A percentile compares a stretch with the other conserved stretches of the same genome.
Conservation (phyloP, 1,140 invertebrate species). For the Drosophila tropicalis region DNA sequence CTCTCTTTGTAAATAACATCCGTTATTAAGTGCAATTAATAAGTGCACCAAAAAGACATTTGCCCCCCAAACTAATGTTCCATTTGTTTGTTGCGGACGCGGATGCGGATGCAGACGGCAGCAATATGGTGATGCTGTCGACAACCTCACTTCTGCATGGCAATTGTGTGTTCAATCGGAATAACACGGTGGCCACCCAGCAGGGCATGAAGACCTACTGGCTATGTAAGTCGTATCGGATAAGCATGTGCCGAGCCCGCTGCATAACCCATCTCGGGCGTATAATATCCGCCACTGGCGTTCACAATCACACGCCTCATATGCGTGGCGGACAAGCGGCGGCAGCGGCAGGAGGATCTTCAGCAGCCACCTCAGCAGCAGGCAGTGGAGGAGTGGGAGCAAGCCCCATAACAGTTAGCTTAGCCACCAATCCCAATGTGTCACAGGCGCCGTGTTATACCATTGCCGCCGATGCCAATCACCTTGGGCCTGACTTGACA, state of each 20-base stretch:
- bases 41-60: slow-evolving; percentile 36
- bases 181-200: slow-evolving; percentile 83
- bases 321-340: slow-evolving; percentile 63
- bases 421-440: slow-evolving; percentile 50
- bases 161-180: slow-evolving; percentile 82
- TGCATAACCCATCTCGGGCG: slow-evolving; percentile 82
- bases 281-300: slow-evolving; percentile 81
- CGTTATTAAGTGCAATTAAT: slow-evolving; percentile 40
- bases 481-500: slow-evolving; percentile 48
- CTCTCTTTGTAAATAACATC: slow-evolving; percentile 65
- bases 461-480: slow-evolving; percentile 49
- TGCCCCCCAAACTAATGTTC: slow-evolving; percentile 65
- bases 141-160: slow-evolving; percentile 82
- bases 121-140: slow-evolving; percentile 82
- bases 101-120: slow-evolving; percentile 58
- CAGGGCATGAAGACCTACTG: slow-evolving; percentile 83
- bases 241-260: slow-evolving; percentile 82
- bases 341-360: neutral
- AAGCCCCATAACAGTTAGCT: slow-evolving; percentile 31
- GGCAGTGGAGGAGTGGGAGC: slow-evolving; percentile 12
- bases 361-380: slow-evolving; percentile 2
- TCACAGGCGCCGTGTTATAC: slow-evolving; percentile 46
- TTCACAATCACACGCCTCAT: slow-evolving; percentile 82
- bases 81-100: slow-evolving; percentile 65
- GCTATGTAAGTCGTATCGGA: slow-evolving; percentile 83